Percentiles rank a stretch among this genome's conserved stretches.
These are phyloP conservation scores for Oreotrochilus melanogaster DNA, from an alignment of 2,113 vertebrate genomes.

Conservation along the genomic window DNA sequence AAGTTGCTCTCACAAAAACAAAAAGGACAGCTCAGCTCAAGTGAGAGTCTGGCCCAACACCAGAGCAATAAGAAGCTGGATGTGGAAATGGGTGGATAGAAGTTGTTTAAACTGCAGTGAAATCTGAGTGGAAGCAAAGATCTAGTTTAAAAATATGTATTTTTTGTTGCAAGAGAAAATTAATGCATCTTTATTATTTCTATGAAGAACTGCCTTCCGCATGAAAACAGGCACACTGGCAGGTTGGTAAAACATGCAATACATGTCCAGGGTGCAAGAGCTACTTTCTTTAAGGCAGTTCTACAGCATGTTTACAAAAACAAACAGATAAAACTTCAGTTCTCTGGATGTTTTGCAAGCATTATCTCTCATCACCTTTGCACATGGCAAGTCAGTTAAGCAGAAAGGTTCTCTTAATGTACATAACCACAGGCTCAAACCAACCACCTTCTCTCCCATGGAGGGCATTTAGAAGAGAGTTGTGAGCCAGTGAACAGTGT, in stretches of 20 bases:
- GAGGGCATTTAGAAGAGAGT: not conserved
- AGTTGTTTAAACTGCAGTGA: not conserved
- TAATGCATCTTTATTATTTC: not conserved
- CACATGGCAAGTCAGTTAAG: not conserved
- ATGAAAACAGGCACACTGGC: not conserved
- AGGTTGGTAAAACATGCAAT: not conserved
- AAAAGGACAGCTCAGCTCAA: not conserved
- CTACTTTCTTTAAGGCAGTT: not conserved
- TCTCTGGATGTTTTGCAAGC: not conserved
- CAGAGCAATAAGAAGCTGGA: not conserved
- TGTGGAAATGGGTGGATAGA: not conserved
- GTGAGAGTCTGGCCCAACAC: not conserved
- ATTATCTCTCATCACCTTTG: not conserved
- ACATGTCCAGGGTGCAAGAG: not conserved
- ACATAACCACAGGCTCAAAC: not conserved
- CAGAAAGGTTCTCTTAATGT: not conserved
- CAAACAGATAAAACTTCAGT: not conserved
- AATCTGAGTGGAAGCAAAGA: not conserved
- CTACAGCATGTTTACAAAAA: not conserved
- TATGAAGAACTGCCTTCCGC: not conserved
- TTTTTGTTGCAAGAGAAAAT: not conserved
- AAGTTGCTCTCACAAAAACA: not conserved
- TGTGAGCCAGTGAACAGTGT: not conserved
- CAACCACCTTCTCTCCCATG: not conserved
- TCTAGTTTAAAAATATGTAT: not conserved